These are phyloP conservation scores for Anthonomus grandis DNA, from an alignment of 1,140 invertebrate genomes.

Conservation along the genomic window DNA sequence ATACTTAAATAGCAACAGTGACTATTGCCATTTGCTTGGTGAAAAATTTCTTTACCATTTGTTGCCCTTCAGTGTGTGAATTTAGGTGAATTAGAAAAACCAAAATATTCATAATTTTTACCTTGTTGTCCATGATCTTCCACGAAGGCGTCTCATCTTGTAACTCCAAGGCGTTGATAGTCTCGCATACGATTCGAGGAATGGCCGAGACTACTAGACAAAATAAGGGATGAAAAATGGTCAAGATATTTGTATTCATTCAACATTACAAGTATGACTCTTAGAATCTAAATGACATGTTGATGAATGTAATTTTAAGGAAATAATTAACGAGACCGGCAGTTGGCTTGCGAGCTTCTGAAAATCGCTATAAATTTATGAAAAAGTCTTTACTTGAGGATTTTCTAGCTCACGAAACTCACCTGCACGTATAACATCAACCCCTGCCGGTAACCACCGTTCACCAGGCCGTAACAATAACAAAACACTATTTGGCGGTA, in stretches of 20 bases:
- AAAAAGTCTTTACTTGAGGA: no score
- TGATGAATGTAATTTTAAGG: no score
- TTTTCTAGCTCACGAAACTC: no score
- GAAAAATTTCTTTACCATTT: no score
- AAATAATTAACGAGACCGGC: no score
- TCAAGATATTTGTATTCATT: neutral
- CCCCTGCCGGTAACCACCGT: conserved; percentile 85
- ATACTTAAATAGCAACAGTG: no score
- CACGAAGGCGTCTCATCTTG: conserved; percentile 93
- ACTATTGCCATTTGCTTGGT: no score
- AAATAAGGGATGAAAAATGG: conserved; percentile 5
- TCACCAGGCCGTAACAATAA: conserved; percentile 83
- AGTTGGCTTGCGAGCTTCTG: no score
- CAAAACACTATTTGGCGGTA: conserved; percentile 87
- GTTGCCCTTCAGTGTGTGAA: no score
- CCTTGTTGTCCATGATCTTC: conserved; percentile 95
- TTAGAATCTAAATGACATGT: neutral
- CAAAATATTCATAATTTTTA: conserved; percentile 47
- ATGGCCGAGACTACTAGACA: conserved; percentile 84
- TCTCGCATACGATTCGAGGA: conserved; percentile 94
- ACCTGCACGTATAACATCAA: conserved; percentile 91
- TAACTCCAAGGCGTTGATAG: conserved; percentile 87
- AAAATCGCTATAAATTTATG: no score
- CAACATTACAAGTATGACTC: neutral
- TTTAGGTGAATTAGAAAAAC: no score